These are phyloP conservation scores for Leptoteleia sp. DNA, from an alignment of 1,140 invertebrate genomes.

Conservation along the genomic window DNA sequence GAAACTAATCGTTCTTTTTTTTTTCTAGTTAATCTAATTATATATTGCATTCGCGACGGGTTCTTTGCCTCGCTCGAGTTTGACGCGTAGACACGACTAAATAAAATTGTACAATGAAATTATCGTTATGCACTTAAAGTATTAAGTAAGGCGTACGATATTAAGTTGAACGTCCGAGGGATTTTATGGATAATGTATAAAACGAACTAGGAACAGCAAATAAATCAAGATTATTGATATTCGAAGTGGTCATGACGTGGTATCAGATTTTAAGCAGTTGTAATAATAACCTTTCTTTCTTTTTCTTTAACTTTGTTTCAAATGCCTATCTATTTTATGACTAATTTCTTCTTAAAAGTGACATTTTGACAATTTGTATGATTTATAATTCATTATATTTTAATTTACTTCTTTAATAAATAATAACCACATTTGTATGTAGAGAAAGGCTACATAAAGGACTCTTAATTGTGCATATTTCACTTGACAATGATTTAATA, in stretches of 20 bases:
- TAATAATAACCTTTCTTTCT: constrained; percentile 21
- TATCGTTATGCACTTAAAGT: constrained; percentile 58
- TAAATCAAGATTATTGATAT: constrained; percentile 63
- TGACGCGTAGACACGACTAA: constrained; percentile 10
- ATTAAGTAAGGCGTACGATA: constrained; percentile 55
- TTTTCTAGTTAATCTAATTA: constrained; percentile 5
- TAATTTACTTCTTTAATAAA: too few relatives aligned
- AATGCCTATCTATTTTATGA: constrained; percentile 8
- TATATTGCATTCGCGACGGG: constrained; percentile 8
- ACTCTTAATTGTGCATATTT: too few relatives aligned
- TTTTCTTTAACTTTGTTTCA: constrained; percentile 32
- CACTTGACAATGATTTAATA: too few relatives aligned
- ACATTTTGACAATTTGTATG: constrained; percentile 22
- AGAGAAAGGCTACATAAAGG: too few relatives aligned
- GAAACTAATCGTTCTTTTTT: not conserved
- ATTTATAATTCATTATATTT: too few relatives aligned
- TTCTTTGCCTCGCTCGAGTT: constrained; percentile 17
- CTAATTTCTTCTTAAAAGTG: constrained; percentile 23
- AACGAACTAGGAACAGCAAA: constrained; percentile 51
- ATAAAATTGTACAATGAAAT: constrained; percentile 62
- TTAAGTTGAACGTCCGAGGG: constrained; percentile 48
- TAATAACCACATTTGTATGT: too few relatives aligned
- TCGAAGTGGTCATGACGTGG: constrained; percentile 25
- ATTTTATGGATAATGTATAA: constrained; percentile 59
- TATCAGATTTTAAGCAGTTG: constrained; percentile 24